Evolutionary conservation across 2,797 vertebrate species (phyloP), one percentile per base, ranked within the genome.

Genomic region (Paguma larvata): DNA sequence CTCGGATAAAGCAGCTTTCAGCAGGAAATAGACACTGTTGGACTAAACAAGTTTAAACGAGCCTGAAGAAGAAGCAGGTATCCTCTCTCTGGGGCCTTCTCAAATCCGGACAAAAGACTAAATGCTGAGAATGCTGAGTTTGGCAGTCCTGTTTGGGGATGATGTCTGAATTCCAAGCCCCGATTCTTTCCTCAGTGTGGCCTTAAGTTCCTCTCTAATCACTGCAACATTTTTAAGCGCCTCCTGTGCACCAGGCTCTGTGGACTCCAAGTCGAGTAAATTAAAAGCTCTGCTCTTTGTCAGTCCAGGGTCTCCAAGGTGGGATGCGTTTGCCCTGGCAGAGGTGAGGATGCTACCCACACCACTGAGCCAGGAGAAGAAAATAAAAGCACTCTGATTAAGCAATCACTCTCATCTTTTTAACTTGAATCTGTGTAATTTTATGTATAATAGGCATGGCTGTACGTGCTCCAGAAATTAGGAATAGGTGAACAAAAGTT

Each of bases 11-110:
- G 77, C 27, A 72, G 87, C 89, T 95, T 92, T 92, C 87, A 87
- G 59, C 84, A 93, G 92, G 90, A 95, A 95, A 92, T 10, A 95
- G 91, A 89, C 48, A 95, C 85, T 78, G 80, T 73, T 73, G 79
- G 93, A 34, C 25, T 15, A 34, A 95, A 96, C 95, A 98, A 95
- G 97, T 97, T 93, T 53, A 72, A 95, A 96, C 70, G 30, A 91
- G 92, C 95, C 97, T 73, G 15, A 80, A 82, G 85, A n/a, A 96
- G 94, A 27, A 83, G 51, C n/a, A 80, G 65, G 85, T 78, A 89
- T 94, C 93, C 92, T 70, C 62, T 92, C 87, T 95, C 59, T 19
- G 32, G 44, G 92, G 65, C 95, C 94, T 96, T 92, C 96, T 92
- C 92, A 63, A 63, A 87, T 82, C 85, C 73, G 93, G 90, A 95